Base-by-base conservation (phyloP, 2,797 vertebrate species). In the Otolemur crassicaudatus region DNA sequence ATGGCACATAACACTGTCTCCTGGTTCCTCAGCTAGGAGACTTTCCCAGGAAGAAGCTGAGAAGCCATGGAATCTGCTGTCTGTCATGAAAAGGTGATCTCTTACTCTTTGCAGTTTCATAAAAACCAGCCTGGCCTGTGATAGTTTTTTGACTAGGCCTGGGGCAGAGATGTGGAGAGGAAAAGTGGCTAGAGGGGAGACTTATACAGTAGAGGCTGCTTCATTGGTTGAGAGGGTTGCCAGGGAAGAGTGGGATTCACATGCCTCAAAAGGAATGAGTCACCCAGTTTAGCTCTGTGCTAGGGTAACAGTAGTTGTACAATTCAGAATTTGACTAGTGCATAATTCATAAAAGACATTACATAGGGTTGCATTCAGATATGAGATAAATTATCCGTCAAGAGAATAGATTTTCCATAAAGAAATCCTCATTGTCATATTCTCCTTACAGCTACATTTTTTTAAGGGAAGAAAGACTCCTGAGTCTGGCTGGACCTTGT, bases 1-100 rank as follows among this genome's bases (percentile, higher is more conserved):
- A 14, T 49, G 34, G 11, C 75, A 53, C 27, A 17, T 94, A 91
- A 97, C 70, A 87, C 58, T 84, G 56, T 72, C 79, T 70, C 8
- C 67, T 88, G 56, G 3, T 94, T 95, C 92, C 73, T 91, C 84
- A 97, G 94, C n/a, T 67, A 93, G 90, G 69, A 93, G 56, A 73
- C 10, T 9, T 61, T 67, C 61, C 69, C 29, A 2, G 69, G 34
- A 93, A 93, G 96, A 94, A 43, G 72, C 69, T 77, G 79, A 96
- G 73, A 96, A 93, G 83, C 94, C 79, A 0, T 84, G 53, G 92
- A 53, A 89, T 53, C 90, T 96, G 90, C 79, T 96, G 49, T 96
- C 94, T 75, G 5, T 93, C 90, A 94, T 97, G 73, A 96, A 87
- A 95, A 97, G 95, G 97, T 97, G 77, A 96, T 84, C 13, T 63